Base-by-base conservation (phyloP, 2,888 invertebrate species). In the Micropterix aruncella region DNA sequence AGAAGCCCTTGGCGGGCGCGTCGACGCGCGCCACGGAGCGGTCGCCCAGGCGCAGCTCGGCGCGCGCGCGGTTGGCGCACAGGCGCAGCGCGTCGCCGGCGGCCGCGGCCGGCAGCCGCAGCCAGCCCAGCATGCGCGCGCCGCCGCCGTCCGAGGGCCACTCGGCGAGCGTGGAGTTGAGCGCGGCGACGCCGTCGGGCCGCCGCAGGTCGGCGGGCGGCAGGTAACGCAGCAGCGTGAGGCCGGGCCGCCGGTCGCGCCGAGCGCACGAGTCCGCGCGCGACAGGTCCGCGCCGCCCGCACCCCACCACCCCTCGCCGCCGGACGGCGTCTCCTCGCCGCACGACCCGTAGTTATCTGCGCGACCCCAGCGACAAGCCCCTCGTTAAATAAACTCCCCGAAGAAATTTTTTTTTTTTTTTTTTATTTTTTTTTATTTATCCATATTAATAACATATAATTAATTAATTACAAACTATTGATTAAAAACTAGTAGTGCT, bases 301-400 rank as follows among this genome's bases (percentile, higher is more conserved):
- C 66, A 2, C 90, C 90, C 93, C 93, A 93, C 92, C 92, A 93
- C 1, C 88, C 89, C 0, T 83, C 81, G 51, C 82, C 80, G 57
- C 84, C 83, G 5, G 84, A 83, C 1, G 84, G 83, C 16, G 84
- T 84, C 54, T 87, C 87, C 57, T 89, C 88, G 0, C 89, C 89
- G 53, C 90, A 90, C 5, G 87, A 84, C 0, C 89, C 89, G 53
- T 82, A 83, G 58, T 80, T 84, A 60, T 85, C 80, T 75, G 54
- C 39, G 60, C 57, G n/a, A n/a, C n/a, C n/a, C n/a, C n/a, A n/a
- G n/a, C n/a, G n/a, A n/a, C n/a, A n/a, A n/a, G n/a, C n/a, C n/a
- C n/a, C n/a, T n/a, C n/a, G n/a, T n/a, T n/a, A n/a, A 9, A 17
- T 44, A 19, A 36, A 16, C 3, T 44, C 18, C 15, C 5, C 15